Percentiles rank a stretch among this genome's conserved stretches.
These are phyloP conservation scores for Centropus unirufus DNA, from an alignment of 2,113 vertebrate species.

Conservation along the genomic window DNA sequence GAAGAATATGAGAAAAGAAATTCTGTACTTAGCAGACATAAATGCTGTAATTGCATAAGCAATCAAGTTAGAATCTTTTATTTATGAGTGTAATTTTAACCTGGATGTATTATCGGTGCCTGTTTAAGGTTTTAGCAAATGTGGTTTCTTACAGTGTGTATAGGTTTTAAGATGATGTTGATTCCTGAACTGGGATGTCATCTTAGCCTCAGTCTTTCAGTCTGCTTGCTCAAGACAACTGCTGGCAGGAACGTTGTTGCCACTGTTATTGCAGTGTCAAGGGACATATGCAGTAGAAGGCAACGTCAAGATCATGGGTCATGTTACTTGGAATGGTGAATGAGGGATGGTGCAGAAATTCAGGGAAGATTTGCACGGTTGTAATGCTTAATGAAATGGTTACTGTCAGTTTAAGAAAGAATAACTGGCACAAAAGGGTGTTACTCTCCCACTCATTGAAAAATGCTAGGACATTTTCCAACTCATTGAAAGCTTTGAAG, in stretches of 20 bases:
- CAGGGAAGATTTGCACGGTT: background rate
- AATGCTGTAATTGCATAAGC: background rate
- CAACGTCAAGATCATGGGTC: background rate
- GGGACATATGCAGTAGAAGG: background rate
- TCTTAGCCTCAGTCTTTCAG: background rate
- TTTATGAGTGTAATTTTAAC: background rate
- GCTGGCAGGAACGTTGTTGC: background rate
- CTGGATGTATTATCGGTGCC: background rate
- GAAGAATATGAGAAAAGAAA: background rate
- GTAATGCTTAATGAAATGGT: background rate
- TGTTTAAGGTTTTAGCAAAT: background rate
- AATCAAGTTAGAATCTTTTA: background rate
- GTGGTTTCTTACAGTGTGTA: background rate
- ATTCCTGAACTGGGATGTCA: background rate
- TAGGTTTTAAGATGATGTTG: background rate
- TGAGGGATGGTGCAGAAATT: background rate
- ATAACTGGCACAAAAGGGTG: background rate
- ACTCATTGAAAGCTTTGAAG: background rate
- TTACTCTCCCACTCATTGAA: background rate
- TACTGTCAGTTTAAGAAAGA: background rate
- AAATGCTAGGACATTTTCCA: constrained; percentile 26
- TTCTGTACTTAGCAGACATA: background rate
- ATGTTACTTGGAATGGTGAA: background rate
- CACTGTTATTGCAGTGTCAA: background rate
- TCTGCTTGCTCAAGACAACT: background rate